Evolutionary conservation across 1,140 invertebrate species (phyloP), one percentile per base, ranked within the genome.

Genomic region (Amphibalanus amphitrite): DNA sequence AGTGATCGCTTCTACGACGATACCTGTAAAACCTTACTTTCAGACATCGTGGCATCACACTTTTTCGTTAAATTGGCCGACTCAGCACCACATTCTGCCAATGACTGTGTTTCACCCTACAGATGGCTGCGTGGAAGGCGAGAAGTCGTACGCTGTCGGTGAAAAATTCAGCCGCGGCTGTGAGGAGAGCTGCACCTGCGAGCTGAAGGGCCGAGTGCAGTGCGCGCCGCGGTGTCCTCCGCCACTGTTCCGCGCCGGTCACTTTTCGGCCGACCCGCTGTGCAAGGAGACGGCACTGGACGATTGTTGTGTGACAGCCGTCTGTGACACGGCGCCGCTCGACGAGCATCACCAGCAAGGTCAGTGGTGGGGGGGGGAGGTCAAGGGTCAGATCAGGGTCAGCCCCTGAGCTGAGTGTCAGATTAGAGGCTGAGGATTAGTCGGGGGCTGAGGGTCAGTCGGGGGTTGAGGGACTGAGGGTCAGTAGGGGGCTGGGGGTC

Each of bases 271-370:
- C 40, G 89, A 92, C 82, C 86, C 88, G 0, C 79, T 87, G 29
- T 93, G 92, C 77, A 82, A 84, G 65, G 89, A 90, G 74, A 85
- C 85, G 74, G 82, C 84, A 23, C 86, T 88, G 59, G 89, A 92
- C 77, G 86, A 87, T 29, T 94, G 91, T 78, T 93, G 90, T 76
- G 86, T 89, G 6, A 81, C 86, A 47, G 81, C 89, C 73, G 80
- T 84, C 30, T 90, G 89, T 76, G 79, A 84, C 71, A 75, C 71
- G 15, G 47, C 47, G 17, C 47, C 47, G 1, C 13, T 59, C 6
- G 47, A 59, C 6, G 47, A 59, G 10, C 10, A 59, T 8, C 13
- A 8, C 10, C 6, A 6, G 10, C 47, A 59, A 20, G 47, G 47
- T 59, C 6, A 59, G 47, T 38, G 15, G 33, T 15, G 15, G 33